Conservation (phyloP, 2,888 invertebrate species). For the Nezara viridula region DNA sequence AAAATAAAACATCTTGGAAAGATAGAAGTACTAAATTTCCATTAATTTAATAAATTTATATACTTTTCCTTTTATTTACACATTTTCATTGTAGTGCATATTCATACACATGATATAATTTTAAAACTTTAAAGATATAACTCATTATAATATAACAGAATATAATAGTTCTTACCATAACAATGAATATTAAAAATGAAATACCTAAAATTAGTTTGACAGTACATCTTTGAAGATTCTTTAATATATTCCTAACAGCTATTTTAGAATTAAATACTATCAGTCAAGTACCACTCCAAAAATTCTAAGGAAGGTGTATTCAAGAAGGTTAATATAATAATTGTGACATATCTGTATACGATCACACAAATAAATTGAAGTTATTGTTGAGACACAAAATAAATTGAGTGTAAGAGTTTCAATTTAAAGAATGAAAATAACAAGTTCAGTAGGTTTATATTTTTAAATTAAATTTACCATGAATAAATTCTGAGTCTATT, state of each 20-base stretch:
- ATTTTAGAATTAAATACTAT: constrained; percentile 15
- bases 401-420: too few relatives aligned
- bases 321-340: not conserved
- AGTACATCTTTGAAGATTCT: not conserved
- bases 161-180: not conserved
- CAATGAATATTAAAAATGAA: not conserved
- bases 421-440: not conserved
- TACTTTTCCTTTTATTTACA: constrained; percentile 13
- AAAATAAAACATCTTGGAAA: not conserved
- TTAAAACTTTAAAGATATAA: not conserved
- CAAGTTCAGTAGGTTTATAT: too few relatives aligned
- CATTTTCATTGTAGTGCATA: not conserved
- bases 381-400: too few relatives aligned
- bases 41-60: not conserved
- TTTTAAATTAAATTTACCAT: too few relatives aligned
- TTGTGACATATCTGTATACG: not conserved
- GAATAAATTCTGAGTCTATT: not conserved
- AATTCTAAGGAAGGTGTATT: not conserved
- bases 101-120: not conserved
- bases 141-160: not conserved
- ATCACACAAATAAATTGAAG: too few relatives aligned
- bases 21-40: not conserved
- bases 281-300: not conserved
- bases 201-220: not conserved
- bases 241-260: not conserved